phyloP scores from a whole-genome alignment of 2,888 invertebrate species.

The Euplagia quadripunctaria region DNA sequence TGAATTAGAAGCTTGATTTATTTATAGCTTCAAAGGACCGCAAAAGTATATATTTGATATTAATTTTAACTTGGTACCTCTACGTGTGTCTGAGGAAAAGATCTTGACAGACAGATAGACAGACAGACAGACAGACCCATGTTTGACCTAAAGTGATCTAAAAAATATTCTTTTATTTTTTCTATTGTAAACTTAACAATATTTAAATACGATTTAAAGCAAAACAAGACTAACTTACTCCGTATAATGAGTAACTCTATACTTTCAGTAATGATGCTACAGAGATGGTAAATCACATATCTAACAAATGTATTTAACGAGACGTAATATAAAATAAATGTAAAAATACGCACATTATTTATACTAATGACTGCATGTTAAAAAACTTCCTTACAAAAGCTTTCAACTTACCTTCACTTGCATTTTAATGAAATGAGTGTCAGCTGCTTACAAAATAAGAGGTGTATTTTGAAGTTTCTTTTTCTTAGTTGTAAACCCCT shows the following conservation, averaged over 20 bases:
- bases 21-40: too few relatives aligned
- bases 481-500: neutral
- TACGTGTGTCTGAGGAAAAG: too few relatives aligned
- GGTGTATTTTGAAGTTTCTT: neutral
- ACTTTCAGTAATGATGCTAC: constrained; percentile 4
- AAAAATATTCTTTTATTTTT: neutral
- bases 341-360: neutral
- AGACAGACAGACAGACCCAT: too few relatives aligned
- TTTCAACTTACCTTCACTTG: neutral
- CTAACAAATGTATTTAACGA: neutral
- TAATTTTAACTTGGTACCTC: too few relatives aligned
- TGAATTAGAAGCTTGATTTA: too few relatives aligned
- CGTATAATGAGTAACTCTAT: constrained; percentile 7
- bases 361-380: neutral
- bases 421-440: neutral
- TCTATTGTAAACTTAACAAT: neutral
- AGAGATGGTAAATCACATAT: neutral
- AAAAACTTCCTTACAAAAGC: neutral
- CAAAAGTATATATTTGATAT: too few relatives aligned
- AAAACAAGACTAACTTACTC: too few relatives aligned
- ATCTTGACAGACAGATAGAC: too few relatives aligned
- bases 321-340: neutral
- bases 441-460: neutral
- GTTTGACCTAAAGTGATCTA: too few relatives aligned
- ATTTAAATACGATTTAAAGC: neutral